Evolutionary conservation across 64 coral and sea anemone genomes (phyloP).

Genomic region (Actinia equina): DNA sequence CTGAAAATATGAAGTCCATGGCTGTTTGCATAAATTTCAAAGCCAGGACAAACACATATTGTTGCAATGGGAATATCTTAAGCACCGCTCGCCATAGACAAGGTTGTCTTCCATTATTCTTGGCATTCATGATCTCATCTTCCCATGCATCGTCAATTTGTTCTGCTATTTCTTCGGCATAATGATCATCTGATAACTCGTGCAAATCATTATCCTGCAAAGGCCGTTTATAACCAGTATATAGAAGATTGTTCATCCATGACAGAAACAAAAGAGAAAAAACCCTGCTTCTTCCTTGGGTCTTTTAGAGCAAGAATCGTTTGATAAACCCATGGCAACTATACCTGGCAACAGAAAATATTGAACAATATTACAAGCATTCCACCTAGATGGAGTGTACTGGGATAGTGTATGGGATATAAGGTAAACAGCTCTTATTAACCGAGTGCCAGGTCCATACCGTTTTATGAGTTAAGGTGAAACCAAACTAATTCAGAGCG

Average conservation of each 20-base stretch:
- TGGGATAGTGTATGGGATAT: no score
- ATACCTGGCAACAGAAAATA: no score
- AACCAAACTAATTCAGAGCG: no score
- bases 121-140: background rate
- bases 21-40: background rate
- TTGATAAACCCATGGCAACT: background rate
- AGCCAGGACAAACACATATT: background rate
- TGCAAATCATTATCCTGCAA: constrained; percentile 52
- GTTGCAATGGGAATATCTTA: background rate
- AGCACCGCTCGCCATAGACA: constrained; percentile 30
- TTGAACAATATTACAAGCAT: no score
- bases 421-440: no score
- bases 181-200: background rate
- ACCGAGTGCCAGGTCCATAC: no score
- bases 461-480: no score
- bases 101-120: background rate
- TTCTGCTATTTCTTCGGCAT: background rate
- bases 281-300: constrained; percentile 20
- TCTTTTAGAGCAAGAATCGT: background rate
- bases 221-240: constrained; percentile 34
- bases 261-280: constrained; percentile 19
- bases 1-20: background rate
- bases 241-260: constrained; percentile 48
- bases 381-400: no score
- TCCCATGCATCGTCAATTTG: constrained; percentile 12